Evolutionary conservation across 2,888 invertebrate species (phyloP).

Genomic region (Epirrhoe tristata): DNA sequence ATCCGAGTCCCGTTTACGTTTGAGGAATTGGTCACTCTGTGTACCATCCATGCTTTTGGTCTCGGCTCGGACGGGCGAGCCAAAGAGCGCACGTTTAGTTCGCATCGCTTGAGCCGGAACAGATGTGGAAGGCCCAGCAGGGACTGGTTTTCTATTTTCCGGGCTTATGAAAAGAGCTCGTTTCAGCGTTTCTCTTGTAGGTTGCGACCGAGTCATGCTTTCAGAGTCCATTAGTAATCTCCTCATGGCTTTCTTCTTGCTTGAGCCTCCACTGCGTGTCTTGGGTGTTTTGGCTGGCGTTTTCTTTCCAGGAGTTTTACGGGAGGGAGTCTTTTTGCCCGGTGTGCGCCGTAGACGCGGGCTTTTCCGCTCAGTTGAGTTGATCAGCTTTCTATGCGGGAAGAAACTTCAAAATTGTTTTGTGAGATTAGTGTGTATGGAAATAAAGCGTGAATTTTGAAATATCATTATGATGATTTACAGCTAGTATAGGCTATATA

Average conservation of each 20-base stretch:
- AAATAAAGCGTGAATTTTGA: slow-evolving; percentile 10
- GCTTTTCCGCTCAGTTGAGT: slow-evolving; percentile 74
- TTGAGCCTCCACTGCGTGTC: slow-evolving; percentile 86
- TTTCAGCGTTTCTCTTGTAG: slow-evolving; percentile 85
- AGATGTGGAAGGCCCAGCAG: slow-evolving; percentile 65
- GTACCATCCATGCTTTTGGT: slow-evolving; percentile 73
- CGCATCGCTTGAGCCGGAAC: slow-evolving; percentile 80
- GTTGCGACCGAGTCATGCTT: slow-evolving; percentile 64
- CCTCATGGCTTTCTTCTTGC: slow-evolving; percentile 85
- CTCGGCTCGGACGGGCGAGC: slow-evolving; percentile 82
- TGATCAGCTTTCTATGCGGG: slow-evolving; percentile 80
- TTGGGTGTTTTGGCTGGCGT: slow-evolving; percentile 85
- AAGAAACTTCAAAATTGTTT: slow-evolving; percentile 72
- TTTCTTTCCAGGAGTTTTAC: slow-evolving; percentile 80
- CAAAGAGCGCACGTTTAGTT: slow-evolving; percentile 88
- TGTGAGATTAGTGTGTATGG: slow-evolving; percentile 51
- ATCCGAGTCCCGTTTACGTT: slow-evolving; percentile 82
- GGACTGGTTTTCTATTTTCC: slow-evolving; percentile 70
- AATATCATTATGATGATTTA: neutral
- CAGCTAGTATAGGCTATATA: too few species aligned
- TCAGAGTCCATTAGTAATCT: slow-evolving; percentile 76
- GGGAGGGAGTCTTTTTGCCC: slow-evolving; percentile 72
- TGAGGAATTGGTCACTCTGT: slow-evolving; percentile 67
- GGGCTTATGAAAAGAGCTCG: slow-evolving; percentile 92
- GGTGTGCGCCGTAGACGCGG: slow-evolving; percentile 82